Base-by-base conservation (phyloP, 2,113 vertebrate genomes). In the Ahaetulla prasina region DNA sequence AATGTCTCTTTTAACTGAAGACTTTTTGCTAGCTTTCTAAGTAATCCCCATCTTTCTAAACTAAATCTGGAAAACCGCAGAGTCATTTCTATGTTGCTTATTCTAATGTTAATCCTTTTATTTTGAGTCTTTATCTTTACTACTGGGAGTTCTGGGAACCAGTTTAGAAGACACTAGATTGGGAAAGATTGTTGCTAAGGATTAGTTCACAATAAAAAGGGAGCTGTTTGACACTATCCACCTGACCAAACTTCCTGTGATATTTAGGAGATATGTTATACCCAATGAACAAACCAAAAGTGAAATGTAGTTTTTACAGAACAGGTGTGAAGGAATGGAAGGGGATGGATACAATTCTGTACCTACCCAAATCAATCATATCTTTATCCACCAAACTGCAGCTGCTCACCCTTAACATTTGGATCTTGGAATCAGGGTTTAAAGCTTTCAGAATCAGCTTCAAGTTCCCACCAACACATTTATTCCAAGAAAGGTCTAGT, bases 401-500 rank as follows among this genome's bases (percentile, higher is more conserved):
- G 98, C 99, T 99, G 97, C 98, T 98, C 96, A 99, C 97, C 93
- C 96, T 97, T 93, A 99, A 97, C 94, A 98, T 98, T 93, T 94
- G 96, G 92, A 99, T 98, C 91, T 94, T 88, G 4, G 93, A 90
- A 4, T 97, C 96, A 50, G 96, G 96, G 95, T 97, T 97, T 90
- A 99, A 90, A 0, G 95, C 96, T 57, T 98, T 98, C 93, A 98
- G 96, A 94, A 99, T 97, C 94, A 98, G 95, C 55, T 96, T 95
- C 93, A 98, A 94, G 92, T 97, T 98, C 55, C 98, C 98, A 14
- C 98, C 98, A 87, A 99, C 97, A 94, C 98, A 98, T 93, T 99
- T 99, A 96, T 98, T 98, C 99, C 99, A 99, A 92, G 98, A 99
- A 87, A 99, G 96, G 93, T 98, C 97, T 95, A 99, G 90, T 23